Percentiles rank a stretch among this genome's conserved stretches.
Evolutionary conservation across 2,888 invertebrate genomes (phyloP).

Genomic region (Taphrorychus bicolor): DNA sequence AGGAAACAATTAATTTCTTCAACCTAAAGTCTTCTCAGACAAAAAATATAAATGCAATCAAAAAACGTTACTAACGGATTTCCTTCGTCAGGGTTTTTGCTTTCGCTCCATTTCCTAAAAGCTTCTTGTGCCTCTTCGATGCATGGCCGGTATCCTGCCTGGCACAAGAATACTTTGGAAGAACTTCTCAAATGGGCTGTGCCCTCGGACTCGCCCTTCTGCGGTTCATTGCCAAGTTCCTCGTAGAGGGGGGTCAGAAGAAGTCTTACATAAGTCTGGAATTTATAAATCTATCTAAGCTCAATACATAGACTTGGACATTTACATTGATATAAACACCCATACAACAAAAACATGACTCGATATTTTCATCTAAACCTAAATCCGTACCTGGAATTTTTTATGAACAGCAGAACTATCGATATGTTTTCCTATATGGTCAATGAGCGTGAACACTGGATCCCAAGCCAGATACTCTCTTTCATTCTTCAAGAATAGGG

Average conservation of each 20-base stretch:
- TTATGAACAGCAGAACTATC: slow-evolving; percentile 69
- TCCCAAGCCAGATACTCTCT: slow-evolving; percentile 81
- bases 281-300: no score
- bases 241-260: slow-evolving; percentile 76
- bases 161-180: slow-evolving; percentile 76
- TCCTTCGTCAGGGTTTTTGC: slow-evolving; percentile 76
- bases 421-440: slow-evolving; percentile 79
- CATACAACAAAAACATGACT: no score
- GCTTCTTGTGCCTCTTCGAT: slow-evolving; percentile 76
- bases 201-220: slow-evolving; percentile 70
- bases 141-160: slow-evolving; percentile 79
- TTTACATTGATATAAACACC: no score
- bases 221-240: slow-evolving; percentile 66
- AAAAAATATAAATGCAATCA: no score
- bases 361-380: no score
- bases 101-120: slow-evolving; percentile 78
- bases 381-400: slow-evolving; percentile 81
- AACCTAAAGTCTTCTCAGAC: no score
- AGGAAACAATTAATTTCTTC: no score
- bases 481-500: slow-evolving; percentile 75
- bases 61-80: slow-evolving; percentile 80
- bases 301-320: background rate
- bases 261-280: slow-evolving; percentile 72
- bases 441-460: slow-evolving; percentile 82
- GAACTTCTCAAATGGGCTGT: slow-evolving; percentile 71